Evolutionary conservation across 1,140 invertebrate genomes (phyloP).

Genomic region (Ctenoplectra terminalis): DNA sequence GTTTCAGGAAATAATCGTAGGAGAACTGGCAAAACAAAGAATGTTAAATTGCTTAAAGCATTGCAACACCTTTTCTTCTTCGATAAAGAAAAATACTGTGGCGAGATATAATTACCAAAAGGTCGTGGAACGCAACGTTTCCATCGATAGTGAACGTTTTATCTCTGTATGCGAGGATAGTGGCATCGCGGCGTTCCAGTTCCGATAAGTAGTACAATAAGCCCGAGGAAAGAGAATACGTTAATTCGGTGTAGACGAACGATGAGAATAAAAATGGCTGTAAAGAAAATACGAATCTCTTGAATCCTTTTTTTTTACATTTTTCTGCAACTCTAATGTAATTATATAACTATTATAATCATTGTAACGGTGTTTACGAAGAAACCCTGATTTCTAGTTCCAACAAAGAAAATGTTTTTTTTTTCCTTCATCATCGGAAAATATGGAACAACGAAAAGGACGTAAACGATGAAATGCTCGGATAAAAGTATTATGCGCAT

Average conservation of each 20-base stretch:
- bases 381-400: neutral
- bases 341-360: neutral
- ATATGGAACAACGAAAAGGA: no score
- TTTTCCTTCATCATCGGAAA: no score
- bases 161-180: neutral
- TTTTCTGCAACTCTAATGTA: neutral
- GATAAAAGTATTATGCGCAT: no score
- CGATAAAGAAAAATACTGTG: neutral
- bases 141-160: neutral
- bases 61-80: no score
- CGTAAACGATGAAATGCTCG: no score
- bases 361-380: neutral
- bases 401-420: no score
- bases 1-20: slow-evolving; percentile 5
- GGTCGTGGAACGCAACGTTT: neutral
- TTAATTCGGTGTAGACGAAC: neutral
- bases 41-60: no score
- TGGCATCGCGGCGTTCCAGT: neutral
- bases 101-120: slow-evolving; percentile 15
- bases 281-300: neutral
- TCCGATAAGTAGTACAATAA: slow-evolving; percentile 5
- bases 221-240: slow-evolving; percentile 10
- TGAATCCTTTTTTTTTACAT: neutral
- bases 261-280: neutral
- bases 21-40: neutral